phyloP scores from a whole-genome alignment of 2,888 invertebrate species.

The Ormyrus nitidulus region DNA sequence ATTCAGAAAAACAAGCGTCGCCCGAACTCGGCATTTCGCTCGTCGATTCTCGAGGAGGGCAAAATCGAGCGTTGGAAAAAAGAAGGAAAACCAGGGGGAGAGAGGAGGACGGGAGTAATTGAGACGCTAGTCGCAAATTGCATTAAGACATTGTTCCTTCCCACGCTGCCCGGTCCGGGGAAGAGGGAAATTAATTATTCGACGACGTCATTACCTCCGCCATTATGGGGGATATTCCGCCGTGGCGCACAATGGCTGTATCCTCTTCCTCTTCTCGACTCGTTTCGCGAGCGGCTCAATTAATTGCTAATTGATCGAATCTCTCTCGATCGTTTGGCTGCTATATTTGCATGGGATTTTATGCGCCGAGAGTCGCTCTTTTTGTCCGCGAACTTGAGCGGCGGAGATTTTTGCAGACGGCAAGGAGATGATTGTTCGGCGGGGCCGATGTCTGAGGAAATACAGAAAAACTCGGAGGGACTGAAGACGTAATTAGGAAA shows the following conservation, averaged over 20 bases:
- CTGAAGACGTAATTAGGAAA: slow-evolving; percentile 26
- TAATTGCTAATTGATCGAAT: slow-evolving; percentile 52
- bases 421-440: not conserved
- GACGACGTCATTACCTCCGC: slow-evolving; percentile 36
- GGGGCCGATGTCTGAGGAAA: not conserved
- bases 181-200: slow-evolving; percentile 39
- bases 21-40: too few relatives aligned
- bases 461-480: not conserved
- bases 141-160: slow-evolving; percentile 41
- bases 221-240: slow-evolving; percentile 19
- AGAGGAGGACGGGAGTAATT: not conserved
- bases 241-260: slow-evolving; percentile 19
- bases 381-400: not conserved
- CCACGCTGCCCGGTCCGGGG: not conserved
- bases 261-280: slow-evolving; percentile 4
- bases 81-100: not conserved
- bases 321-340: not conserved
- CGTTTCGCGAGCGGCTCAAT: slow-evolving; percentile 17
- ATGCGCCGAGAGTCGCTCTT: not conserved
- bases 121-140: slow-evolving; percentile 24
- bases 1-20: too few relatives aligned
- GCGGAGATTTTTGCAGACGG: not conserved
- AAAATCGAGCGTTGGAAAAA: too few relatives aligned
- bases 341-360: slow-evolving; percentile 30
- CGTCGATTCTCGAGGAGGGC: too few relatives aligned